These are phyloP conservation scores for Drosophila robusta DNA, from an alignment of 2,888 invertebrate genomes.

Conservation along the genomic window DNA sequence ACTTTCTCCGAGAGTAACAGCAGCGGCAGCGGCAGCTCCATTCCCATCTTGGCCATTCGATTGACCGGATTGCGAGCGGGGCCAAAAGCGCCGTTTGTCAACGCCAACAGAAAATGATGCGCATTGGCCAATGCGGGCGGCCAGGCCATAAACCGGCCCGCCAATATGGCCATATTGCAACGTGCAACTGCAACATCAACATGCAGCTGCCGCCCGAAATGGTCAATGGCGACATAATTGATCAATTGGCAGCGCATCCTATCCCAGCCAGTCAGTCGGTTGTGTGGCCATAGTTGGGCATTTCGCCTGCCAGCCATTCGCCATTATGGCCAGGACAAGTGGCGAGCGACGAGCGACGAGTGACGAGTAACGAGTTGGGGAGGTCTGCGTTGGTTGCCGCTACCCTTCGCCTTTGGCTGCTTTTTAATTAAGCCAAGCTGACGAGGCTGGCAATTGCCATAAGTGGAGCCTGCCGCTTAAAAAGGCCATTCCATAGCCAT, in stretches of 20 bases:
- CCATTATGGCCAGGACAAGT: slow-evolving; percentile 40
- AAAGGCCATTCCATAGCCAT: slow-evolving; percentile 33
- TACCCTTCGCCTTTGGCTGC: slow-evolving; percentile 48
- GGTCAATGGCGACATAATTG: slow-evolving; percentile 65
- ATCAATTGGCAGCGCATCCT: slow-evolving; percentile 69
- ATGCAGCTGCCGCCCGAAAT: slow-evolving; percentile 43
- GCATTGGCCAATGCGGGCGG: slow-evolving; percentile 68
- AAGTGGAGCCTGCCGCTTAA: slow-evolving; percentile 34
- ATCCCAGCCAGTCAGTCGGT: slow-evolving; percentile 22
- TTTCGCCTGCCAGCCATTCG: slow-evolving; percentile 7
- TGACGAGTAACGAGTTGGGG: slow-evolving; percentile 16
- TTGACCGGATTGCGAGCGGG: slow-evolving; percentile 69
- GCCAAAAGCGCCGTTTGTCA: slow-evolving; percentile 51
- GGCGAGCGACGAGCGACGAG: slow-evolving; percentile 18
- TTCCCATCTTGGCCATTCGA: slow-evolving; percentile 56
- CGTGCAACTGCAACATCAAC: slow-evolving; percentile 21
- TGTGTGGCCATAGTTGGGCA: slow-evolving; percentile 54
- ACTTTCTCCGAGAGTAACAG: slow-evolving; percentile 62
- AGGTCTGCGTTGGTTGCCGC: background rate
- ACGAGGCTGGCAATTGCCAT: slow-evolving; percentile 35
- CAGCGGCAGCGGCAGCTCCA: slow-evolving; percentile 3
- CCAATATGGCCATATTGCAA: slow-evolving; percentile 51
- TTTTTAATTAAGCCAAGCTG: slow-evolving; percentile 66
- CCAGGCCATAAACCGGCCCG: slow-evolving; percentile 34
- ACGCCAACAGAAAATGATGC: slow-evolving; percentile 62